Evolutionary conservation across 2,888 invertebrate genomes (phyloP).

Genomic region (Strigamia maritima): DNA sequence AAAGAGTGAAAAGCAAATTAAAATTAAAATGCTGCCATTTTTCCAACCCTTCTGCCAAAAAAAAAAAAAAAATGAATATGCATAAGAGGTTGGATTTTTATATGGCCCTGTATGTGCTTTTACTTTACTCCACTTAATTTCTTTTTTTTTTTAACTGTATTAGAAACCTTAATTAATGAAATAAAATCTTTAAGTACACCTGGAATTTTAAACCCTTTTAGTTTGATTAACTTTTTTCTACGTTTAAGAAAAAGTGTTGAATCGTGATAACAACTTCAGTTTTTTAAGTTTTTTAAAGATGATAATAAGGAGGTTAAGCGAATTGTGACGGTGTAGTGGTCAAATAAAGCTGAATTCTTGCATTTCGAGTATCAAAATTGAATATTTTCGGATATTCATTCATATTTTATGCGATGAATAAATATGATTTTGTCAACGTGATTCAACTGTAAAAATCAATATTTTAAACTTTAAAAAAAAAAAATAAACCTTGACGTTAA

Average conservation of each 20-base stretch:
- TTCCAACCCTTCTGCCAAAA: neutral
- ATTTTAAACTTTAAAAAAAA: too few relatives aligned
- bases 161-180: neutral
- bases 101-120: neutral
- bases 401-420: too few relatives aligned
- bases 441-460: too few relatives aligned
- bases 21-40: neutral
- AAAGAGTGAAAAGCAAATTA: constrained; percentile 17
- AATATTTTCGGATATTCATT: too few relatives aligned
- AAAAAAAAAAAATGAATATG: neutral
- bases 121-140: neutral
- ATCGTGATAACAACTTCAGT: neutral
- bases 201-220: constrained; percentile 15
- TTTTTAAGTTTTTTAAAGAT: neutral
- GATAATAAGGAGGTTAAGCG: too few relatives aligned
- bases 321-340: too few relatives aligned
- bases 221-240: neutral
- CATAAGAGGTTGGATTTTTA: neutral
- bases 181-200: neutral
- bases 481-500: too few relatives aligned
- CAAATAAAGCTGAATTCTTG: too few relatives aligned
- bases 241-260: neutral
- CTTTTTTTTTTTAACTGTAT: neutral
- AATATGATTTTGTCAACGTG: too few relatives aligned
- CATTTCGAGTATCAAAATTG: too few relatives aligned